Percentiles rank a stretch among this genome's conserved stretches.
These are phyloP conservation scores for Aurelia sp. DNA, from an alignment of 30 jellyfish, hydroid and myxozoan species.

Conservation along the genomic window DNA sequence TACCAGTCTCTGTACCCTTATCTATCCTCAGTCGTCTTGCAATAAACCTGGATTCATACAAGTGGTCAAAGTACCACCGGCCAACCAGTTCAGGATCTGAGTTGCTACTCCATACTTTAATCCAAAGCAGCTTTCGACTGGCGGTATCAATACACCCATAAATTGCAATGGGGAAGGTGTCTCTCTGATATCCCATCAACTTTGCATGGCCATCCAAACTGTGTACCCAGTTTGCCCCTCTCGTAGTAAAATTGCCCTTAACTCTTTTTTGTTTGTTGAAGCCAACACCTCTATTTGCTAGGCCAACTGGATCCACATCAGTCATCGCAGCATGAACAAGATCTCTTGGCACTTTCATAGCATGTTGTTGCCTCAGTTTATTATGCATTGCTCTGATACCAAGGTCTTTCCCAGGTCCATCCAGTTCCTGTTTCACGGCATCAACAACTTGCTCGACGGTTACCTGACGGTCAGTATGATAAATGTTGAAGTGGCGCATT, in stretches of 20 bases:
- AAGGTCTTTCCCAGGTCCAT: constrained; percentile 54
- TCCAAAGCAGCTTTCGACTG: constrained; percentile 45
- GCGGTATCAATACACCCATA: constrained; percentile 58
- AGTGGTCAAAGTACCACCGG: constrained; percentile 39
- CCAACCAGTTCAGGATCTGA: constrained; percentile 45
- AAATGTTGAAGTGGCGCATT: constrained; percentile 9
- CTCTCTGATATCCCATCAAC: constrained; percentile 47
- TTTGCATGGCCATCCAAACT: constrained; percentile 54
- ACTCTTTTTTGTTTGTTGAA: background rate
- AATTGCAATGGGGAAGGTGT: constrained; percentile 52
- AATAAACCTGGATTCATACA: background rate
- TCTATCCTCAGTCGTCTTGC: constrained; percentile 4
- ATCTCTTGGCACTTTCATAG: constrained; percentile 26
- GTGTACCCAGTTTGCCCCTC: constrained; percentile 55
- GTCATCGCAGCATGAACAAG: constrained; percentile 44
- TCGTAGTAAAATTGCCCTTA: background rate
- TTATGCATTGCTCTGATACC: constrained; percentile 60
- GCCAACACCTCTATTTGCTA: background rate
- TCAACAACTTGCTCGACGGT: constrained; percentile 22
- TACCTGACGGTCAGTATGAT: constrained; percentile 9
- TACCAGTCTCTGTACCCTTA: constrained; percentile 14
- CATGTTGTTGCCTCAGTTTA: constrained; percentile 45
- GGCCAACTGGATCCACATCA: constrained; percentile 16
- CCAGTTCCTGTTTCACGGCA: constrained; percentile 29
- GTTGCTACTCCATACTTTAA: constrained; percentile 50